These are phyloP conservation scores for Tonatia bakeri DNA, from an alignment of 2,113 vertebrate species.

Conservation along the genomic window DNA sequence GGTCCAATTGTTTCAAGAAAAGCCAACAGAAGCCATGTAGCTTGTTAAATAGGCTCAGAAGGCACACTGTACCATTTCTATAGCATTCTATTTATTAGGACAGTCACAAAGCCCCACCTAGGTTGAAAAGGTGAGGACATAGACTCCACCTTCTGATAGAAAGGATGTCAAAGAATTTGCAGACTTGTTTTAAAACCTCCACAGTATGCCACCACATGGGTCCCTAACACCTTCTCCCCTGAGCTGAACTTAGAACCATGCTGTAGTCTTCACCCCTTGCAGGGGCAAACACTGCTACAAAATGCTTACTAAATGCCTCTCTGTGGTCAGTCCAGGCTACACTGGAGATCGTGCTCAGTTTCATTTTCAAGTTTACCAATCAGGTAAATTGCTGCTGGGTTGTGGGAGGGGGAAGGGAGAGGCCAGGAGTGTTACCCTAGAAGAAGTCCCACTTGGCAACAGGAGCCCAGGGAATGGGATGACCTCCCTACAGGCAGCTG, in stretches of 20 bases:
- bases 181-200: neutral
- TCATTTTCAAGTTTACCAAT: neutral
- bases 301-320: neutral
- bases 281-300: neutral
- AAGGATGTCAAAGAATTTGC: neutral
- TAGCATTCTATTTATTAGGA: neutral
- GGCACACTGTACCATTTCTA: neutral
- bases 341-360: neutral
- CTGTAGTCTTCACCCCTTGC: no score
- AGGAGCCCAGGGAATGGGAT: neutral
- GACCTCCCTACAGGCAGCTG: neutral
- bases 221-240: neutral
- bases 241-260: neutral
- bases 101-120: neutral
- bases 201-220: neutral
- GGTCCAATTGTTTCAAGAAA: neutral
- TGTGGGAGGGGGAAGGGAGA: neutral
- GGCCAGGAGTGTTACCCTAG: neutral
- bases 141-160: neutral
- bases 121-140: neutral
- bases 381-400: neutral
- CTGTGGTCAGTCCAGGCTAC: neutral
- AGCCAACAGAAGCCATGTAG: neutral
- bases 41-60: neutral
- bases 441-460: neutral